Conservation (phyloP, 2,888 invertebrate species). For the Phlogophora meticulosa region DNA sequence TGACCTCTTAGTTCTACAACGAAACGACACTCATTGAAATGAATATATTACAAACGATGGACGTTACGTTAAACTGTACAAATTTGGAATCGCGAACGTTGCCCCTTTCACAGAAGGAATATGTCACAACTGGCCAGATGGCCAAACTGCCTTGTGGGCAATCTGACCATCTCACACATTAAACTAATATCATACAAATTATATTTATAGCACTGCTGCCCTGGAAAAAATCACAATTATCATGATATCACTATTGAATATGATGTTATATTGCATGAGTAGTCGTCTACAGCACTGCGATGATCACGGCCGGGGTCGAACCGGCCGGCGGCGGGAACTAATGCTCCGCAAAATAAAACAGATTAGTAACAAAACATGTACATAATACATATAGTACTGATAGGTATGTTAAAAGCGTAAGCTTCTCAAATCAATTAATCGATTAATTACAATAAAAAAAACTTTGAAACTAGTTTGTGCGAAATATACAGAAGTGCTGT, state of each 20-base stretch:
- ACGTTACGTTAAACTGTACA: constrained; percentile 90
- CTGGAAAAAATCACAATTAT: constrained; percentile 91
- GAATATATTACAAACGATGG: constrained; percentile 91
- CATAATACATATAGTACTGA: constrained; percentile 87
- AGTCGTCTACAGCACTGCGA: constrained; percentile 84
- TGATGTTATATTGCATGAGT: constrained; percentile 85
- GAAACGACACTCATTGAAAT: constrained; percentile 94
- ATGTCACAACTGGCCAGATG: constrained; percentile 94
- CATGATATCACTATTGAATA: constrained; percentile 80
- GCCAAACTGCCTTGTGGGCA: constrained; percentile 88
- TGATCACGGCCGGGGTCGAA: constrained; percentile 79
- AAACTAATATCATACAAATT: constrained; percentile 83
- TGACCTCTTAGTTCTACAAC: constrained; percentile 91
- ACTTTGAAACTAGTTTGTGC: constrained; percentile 90
- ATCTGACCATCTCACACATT: constrained; percentile 87
- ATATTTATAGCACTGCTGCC: constrained; percentile 84
- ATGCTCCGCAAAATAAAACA: constrained; percentile 83
- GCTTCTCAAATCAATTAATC: constrained; percentile 89
- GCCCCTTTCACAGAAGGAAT: constrained; percentile 97
- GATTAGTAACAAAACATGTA: constrained; percentile 92
- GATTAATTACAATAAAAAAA: constrained; percentile 88
- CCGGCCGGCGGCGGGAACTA: constrained; percentile 73
- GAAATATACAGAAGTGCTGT: constrained; percentile 91
- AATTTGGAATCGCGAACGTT: constrained; percentile 92
- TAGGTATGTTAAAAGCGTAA: constrained; percentile 90